phyloP scores from a whole-genome alignment of 2,113 vertebrate genomes.

The Poeciliopsis turrubarensis region DNA sequence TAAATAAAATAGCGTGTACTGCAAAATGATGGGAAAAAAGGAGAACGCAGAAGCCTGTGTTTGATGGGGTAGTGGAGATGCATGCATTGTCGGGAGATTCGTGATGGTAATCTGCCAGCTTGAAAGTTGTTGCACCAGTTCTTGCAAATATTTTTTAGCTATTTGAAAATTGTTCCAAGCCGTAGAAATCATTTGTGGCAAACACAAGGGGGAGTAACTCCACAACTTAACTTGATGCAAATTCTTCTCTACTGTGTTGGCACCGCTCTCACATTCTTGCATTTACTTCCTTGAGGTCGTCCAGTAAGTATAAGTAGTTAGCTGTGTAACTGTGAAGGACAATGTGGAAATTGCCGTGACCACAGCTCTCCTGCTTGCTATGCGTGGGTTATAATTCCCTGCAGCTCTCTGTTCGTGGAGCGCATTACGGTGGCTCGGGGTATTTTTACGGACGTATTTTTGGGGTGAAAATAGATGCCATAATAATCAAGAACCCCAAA shows the following conservation, averaged over 20 bases:
- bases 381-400: conserved; percentile 49
- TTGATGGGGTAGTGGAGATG: neutral
- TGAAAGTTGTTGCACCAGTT: neutral
- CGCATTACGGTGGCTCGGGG: too few relatives aligned
- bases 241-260: conserved; percentile 19
- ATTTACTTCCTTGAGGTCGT: conserved; percentile 47
- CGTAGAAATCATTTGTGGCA: neutral
- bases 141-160: conserved; percentile 29
- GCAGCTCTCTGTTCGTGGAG: too few relatives aligned
- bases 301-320: conserved; percentile 61
- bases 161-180: conserved; percentile 11
- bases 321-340: conserved; percentile 68
- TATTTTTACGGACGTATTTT: conserved; percentile 24
- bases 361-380: conserved; percentile 56
- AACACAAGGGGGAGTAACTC: conserved; percentile 58
- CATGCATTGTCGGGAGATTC: neutral
- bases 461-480: conserved; percentile 15
- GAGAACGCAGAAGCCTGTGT: neutral
- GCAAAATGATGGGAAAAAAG: conserved; percentile 19
- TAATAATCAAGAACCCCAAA: conserved; percentile 61
- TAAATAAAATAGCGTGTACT: conserved; percentile 13
- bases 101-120: conserved; percentile 14
- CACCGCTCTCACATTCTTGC: conserved; percentile 32
- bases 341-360: conserved; percentile 63
- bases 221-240: conserved; percentile 35